Conservation (phyloP, 2,113 vertebrate genomes). For the Chrysemys picta region DNA sequence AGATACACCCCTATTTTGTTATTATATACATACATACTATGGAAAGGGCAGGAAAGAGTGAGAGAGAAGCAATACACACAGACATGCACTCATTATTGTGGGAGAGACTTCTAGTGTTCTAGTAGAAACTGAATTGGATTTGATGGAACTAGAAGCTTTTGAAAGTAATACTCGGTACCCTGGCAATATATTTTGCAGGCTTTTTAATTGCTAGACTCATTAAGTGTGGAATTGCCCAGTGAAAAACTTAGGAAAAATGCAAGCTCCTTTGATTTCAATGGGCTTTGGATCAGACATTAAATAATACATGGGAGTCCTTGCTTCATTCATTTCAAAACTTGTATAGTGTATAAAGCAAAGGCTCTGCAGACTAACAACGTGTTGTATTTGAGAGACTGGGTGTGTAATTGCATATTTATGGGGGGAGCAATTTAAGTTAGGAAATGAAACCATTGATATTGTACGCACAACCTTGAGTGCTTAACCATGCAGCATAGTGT, state of each 20-base stretch:
- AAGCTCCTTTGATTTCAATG: neutral
- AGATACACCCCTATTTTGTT: neutral
- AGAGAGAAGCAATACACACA: neutral
- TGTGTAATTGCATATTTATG: neutral
- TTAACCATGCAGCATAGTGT: neutral
- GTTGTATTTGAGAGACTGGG: neutral
- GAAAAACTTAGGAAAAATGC: neutral
- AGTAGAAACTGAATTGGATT: conserved; percentile 9
- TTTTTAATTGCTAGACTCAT: conserved; percentile 18
- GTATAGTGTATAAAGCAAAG: neutral
- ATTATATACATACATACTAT: neutral
- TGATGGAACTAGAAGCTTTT: conserved; percentile 17
- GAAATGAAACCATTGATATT: conserved; percentile 18
- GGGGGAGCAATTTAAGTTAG: neutral
- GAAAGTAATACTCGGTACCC: neutral
- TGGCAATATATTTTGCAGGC: neutral
- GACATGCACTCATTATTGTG: neutral
- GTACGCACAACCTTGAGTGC: neutral
- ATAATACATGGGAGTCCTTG: neutral
- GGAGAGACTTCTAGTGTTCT: neutral
- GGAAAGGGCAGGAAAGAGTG: neutral
- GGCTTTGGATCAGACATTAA: neutral
- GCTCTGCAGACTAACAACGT: neutral
- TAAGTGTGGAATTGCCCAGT: neutral
- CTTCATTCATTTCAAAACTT: neutral